phyloP scores from a whole-genome alignment of 2,113 vertebrate species.

The Motacilla tschutschensis region DNA sequence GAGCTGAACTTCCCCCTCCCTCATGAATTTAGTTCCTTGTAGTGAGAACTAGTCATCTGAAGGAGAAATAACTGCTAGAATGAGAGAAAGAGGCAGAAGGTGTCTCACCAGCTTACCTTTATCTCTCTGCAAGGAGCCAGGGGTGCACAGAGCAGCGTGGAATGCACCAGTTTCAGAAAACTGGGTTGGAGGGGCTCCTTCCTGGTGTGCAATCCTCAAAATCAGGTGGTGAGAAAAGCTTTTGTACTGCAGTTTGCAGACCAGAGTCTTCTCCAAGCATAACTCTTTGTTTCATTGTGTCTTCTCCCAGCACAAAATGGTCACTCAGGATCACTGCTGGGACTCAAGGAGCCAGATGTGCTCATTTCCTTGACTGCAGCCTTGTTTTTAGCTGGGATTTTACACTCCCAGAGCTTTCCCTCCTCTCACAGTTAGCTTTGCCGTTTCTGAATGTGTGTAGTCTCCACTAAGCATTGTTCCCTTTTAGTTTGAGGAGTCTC shows the following conservation, averaged over 20 bases:
- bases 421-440: neutral
- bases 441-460: neutral
- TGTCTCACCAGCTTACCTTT: neutral
- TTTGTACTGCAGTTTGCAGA: neutral
- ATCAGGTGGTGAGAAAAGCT: neutral
- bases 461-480: neutral
- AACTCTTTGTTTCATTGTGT: neutral
- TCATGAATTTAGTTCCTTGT: neutral
- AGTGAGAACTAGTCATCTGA: neutral
- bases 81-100: neutral
- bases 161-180: neutral
- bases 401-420: neutral
- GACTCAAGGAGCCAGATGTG: neutral
- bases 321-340: neutral
- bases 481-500: neutral
- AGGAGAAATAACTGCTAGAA: neutral
- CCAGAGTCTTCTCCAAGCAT: neutral
- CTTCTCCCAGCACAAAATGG: neutral
- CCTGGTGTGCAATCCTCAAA: neutral
- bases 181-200: neutral
- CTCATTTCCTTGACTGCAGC: neutral
- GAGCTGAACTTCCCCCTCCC: neutral
- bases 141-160: fast-evolving
- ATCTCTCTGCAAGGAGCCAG: neutral
- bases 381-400: neutral